Evolutionary conservation across 1,140 invertebrate species (phyloP), one percentile per base, ranked within the genome.

Genomic region (Drosophila prosaltans): DNA sequence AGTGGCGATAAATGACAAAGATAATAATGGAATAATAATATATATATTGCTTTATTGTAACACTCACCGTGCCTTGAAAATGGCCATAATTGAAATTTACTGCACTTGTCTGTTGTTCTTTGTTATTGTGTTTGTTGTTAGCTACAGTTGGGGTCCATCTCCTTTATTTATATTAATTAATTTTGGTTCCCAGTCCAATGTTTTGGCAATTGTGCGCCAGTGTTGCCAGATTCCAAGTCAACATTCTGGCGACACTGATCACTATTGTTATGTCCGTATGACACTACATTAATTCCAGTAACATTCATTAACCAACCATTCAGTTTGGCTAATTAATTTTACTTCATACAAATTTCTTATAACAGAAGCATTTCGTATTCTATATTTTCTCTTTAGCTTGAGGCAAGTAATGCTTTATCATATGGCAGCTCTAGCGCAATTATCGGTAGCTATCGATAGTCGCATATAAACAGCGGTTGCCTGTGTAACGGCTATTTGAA

Each of bases 31-130:
- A 11, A 8, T n/a, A 2, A 1, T 30, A 58, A 11, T 2, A 11
- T 1, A 8, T 10, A 8, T 36, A 16, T 21, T 28, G 1, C n/a
- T 7, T 28, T 40, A 11, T 57, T 11, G 2, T 40, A 21, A 8
- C 45, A 65, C 74, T 5, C 67, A 92, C 91, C 91, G 81, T 65
- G 84, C 88, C 69, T 91, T 91, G 64, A 91, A 92, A 26, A 92
- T 92, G 4, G 91, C 88, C 91, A 93, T 93, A 40, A 62, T 80
- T 32, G 3, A 11, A 30, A 21, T 71, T 8, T 21, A 28, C 36
- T 24, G 3, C 45, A 36, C 32, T 39, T 8, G 7, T 1, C 45
- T 51, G 2, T 51, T 24, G 32, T 10, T 26, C 7, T 51, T 26
- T 26, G 9, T 41, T 7, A 10, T 26, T 60, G 1, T 10, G n/a